Evolutionary conservation across 2,888 invertebrate species (phyloP).

Genomic region (Rhagonycha fulva): DNA sequence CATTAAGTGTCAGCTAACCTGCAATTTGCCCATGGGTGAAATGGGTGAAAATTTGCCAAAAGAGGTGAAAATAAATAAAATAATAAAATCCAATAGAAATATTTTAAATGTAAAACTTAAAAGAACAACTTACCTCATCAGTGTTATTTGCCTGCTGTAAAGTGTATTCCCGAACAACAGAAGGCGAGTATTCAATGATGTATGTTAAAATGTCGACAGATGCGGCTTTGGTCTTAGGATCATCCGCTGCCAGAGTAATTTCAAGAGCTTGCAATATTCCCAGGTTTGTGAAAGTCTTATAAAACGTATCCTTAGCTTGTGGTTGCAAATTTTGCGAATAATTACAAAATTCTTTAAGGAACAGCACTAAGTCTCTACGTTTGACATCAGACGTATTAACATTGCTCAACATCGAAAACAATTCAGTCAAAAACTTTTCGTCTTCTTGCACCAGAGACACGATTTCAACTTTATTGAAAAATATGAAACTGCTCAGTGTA

Average conservation of each 20-base stretch:
- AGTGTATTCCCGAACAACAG: conserved; percentile 95
- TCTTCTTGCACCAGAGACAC: conserved; percentile 97
- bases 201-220: conserved; percentile 98
- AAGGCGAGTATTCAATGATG: conserved; percentile 97
- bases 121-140: conserved; percentile 74
- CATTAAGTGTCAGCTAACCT: no score
- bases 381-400: conserved; percentile 82
- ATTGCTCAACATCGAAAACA: conserved; percentile 92
- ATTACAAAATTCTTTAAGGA: conserved; percentile 98
- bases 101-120: not conserved
- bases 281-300: conserved; percentile 88
- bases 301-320: conserved; percentile 95
- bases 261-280: conserved; percentile 89
- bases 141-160: conserved; percentile 88
- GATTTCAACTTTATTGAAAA: conserved; percentile 99
- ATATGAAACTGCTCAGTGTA: conserved; percentile 97
- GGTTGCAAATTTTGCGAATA: conserved; percentile 98
- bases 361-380: conserved; percentile 91
- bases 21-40: no score
- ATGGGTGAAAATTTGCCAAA: no score
- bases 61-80: no score
- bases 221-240: conserved; percentile 92
- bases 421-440: conserved; percentile 92
- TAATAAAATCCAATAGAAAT: not conserved
- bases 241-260: conserved; percentile 88